A percentile compares a stretch with the other conserved stretches of the same genome.
Conservation (phyloP, 1,140 invertebrate species). For the Solen grandis region DNA sequence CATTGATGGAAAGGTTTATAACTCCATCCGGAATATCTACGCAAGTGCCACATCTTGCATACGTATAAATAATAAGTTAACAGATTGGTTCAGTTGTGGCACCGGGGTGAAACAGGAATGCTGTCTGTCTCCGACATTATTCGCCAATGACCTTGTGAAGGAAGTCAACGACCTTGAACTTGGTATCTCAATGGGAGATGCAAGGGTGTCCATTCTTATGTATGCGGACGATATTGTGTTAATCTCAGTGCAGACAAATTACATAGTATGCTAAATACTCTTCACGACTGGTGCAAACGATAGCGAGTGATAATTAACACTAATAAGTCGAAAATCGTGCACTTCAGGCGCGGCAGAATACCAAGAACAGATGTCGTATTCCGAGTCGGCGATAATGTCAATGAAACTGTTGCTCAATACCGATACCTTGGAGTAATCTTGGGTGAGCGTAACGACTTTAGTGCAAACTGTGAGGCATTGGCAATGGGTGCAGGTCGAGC, state of each 20-base stretch:
- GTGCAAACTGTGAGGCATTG: neutral
- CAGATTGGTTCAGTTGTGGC: no score
- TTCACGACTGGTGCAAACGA: no score
- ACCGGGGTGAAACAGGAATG: no score
- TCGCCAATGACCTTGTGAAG: no score
- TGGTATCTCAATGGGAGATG: no score
- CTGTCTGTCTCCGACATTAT: no score
- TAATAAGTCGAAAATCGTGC: constrained; percentile 29
- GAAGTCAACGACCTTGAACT: no score
- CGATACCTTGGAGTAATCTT: constrained; percentile 17
- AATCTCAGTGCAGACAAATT: no score
- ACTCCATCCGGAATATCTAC: constrained; percentile 32
- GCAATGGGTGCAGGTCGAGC: constrained; percentile 8
- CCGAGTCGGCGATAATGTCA: neutral
- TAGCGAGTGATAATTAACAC: no score
- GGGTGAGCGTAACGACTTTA: neutral
- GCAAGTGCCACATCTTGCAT: constrained; percentile 23
- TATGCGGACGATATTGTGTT: no score
- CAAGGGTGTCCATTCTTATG: no score
- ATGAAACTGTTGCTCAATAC: neutral
- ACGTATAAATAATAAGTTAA: neutral
- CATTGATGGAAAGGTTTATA: neutral
- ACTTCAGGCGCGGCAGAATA: constrained; percentile 9
- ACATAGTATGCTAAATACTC: no score
- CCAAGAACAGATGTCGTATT: neutral